phyloP scores from a whole-genome alignment of 35 echinoderm and acorn worm genomes.

The Holothuria glaberrima region DNA sequence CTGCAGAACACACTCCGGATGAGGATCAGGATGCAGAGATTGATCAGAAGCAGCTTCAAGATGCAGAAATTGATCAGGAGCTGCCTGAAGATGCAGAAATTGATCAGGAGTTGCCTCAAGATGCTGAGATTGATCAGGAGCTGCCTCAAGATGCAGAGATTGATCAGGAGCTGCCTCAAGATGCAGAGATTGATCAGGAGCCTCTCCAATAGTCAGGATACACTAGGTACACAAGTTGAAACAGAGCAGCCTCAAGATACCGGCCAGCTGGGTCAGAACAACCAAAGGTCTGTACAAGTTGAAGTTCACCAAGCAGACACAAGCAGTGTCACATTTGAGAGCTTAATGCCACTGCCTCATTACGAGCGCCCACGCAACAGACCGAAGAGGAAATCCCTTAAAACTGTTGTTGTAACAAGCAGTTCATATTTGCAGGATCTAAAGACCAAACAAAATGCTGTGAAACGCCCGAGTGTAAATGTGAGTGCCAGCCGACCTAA shows the following conservation, averaged over 20 bases:
- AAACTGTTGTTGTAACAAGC: conserved; percentile 47
- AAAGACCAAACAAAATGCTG: conserved; percentile 10
- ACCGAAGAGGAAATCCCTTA: conserved; percentile 51
- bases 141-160: too few species aligned
- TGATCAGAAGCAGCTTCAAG: neutral
- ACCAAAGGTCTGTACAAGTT: conserved; percentile 19
- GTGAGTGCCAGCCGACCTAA: conserved; percentile 7
- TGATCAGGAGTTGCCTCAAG: neutral
- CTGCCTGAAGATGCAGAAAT: too few species aligned
- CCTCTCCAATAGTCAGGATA: neutral
- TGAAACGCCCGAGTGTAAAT: conserved; percentile 40
- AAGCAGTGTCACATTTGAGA: neutral
- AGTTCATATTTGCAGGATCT: conserved; percentile 38
- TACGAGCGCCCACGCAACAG: conserved; percentile 38
- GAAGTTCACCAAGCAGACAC: conserved; percentile 21
- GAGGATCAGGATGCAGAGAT: neutral
- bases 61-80: neutral
- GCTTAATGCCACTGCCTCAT: conserved; percentile 28
- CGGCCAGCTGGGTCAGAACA: conserved; percentile 31
- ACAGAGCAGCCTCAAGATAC: conserved; percentile 22
- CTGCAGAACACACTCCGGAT: neutral
- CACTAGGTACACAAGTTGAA: neutral
- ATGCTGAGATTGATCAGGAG: conserved; percentile 23
- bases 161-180: too few species aligned
- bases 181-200: conserved; percentile 27